phyloP scores from a whole-genome alignment of 2,797 vertebrate genomes.

The Malacoctenus gilli region DNA sequence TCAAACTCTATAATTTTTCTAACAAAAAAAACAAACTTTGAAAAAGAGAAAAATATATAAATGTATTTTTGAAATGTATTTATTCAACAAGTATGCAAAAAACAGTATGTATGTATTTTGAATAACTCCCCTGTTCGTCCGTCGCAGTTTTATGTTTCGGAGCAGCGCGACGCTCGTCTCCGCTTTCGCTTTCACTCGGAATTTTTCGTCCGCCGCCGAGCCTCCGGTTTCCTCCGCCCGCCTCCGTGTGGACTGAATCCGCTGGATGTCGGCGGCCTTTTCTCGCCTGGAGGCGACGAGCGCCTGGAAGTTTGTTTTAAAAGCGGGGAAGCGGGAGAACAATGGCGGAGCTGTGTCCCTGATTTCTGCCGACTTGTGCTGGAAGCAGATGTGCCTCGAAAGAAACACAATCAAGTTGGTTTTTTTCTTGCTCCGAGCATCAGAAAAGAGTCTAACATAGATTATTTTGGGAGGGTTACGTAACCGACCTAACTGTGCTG shows the following conservation, averaged over 20 bases:
- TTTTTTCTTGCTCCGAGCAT: slow-evolving; percentile 26
- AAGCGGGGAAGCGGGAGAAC: slow-evolving; percentile 56
- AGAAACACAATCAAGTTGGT: slow-evolving; percentile 46
- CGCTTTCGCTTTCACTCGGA: slow-evolving; percentile 19
- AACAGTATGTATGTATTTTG: slow-evolving; percentile 62
- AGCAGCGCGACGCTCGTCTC: slow-evolving; percentile 26
- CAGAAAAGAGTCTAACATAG: slow-evolving; percentile 22
- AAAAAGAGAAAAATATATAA: slow-evolving; percentile 56
- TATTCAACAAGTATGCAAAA: slow-evolving; percentile 69
- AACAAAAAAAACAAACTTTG: slow-evolving; percentile 49
- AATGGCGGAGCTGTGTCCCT: slow-evolving; percentile 58
- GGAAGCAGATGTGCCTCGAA: slow-evolving; percentile 65
- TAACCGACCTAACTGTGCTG: slow-evolving; percentile 50
- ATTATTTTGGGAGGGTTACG: slow-evolving; percentile 16
- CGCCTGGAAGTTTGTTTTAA: slow-evolving; percentile 35
- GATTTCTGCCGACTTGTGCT: slow-evolving; percentile 53
- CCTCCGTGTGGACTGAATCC: slow-evolving; percentile 61
- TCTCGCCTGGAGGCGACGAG: slow-evolving; percentile 32
- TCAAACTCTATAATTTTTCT: slow-evolving; percentile 61
- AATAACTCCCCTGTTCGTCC: too few relatives aligned
- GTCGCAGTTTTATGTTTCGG: too few relatives aligned
- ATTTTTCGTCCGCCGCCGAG: too few relatives aligned
- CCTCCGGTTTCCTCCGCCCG: slow-evolving; percentile 68
- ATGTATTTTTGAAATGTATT: slow-evolving; percentile 80
- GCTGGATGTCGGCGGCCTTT: slow-evolving; percentile 64